Conservation (phyloP, 2,113 vertebrate species). For the Chionomys nivalis region DNA sequence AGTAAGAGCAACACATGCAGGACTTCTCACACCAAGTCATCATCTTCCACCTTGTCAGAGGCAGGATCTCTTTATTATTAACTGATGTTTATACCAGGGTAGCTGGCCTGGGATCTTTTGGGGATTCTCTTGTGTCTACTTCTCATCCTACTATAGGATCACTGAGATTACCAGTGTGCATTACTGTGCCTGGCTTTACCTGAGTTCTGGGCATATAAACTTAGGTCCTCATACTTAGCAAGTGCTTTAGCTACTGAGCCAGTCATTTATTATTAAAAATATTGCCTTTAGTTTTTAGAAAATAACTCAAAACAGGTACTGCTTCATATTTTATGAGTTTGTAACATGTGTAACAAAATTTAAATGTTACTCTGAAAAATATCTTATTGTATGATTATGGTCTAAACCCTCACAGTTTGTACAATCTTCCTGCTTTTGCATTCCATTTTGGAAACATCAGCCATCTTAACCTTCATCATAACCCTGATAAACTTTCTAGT, state of each 20-base stretch:
- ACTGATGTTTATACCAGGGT: neutral
- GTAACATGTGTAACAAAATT: neutral
- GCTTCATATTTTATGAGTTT: neutral
- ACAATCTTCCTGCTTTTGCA: neutral
- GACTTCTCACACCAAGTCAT: neutral
- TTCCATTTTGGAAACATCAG: neutral
- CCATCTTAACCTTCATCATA: neutral
- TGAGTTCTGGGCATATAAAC: neutral
- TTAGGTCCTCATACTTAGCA: neutral
- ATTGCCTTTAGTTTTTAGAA: constrained; percentile 21
- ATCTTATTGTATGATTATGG: neutral
- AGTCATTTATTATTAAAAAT: neutral
- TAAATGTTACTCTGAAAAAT: neutral
- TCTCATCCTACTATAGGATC: neutral
- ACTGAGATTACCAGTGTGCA: neutral
- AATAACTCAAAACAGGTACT: neutral
- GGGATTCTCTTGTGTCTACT: neutral
- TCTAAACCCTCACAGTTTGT: neutral
- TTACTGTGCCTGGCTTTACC: neutral
- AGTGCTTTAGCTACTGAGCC: neutral
- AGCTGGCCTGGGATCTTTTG: neutral
- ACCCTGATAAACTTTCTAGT: neutral
- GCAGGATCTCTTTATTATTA: neutral
- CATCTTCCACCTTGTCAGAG: neutral
- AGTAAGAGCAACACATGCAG: too few relatives aligned